A percentile compares a stretch with the other conserved stretches of the same genome.
phyloP scores from a whole-genome alignment of 2,113 vertebrate genomes.

The Ictalurus punctatus region DNA sequence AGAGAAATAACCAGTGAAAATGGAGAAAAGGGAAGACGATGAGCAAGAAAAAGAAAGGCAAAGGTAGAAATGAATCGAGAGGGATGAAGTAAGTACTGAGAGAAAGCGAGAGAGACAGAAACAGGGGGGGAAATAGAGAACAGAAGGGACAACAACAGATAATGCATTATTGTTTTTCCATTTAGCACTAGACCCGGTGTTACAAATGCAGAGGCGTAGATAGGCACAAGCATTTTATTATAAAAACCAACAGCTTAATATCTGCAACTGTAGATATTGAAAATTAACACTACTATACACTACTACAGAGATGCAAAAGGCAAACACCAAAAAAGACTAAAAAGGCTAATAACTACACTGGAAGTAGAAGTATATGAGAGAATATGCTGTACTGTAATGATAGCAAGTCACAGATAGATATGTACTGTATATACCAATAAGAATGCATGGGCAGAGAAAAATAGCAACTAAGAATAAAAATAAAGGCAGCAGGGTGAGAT shows the following conservation, averaged over 20 bases:
- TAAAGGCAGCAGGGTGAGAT: neutral
- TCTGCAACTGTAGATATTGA: neutral
- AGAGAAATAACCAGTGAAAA: neutral
- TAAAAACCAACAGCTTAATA: neutral
- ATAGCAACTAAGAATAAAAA: neutral
- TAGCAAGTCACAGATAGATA: neutral
- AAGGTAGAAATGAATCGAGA: neutral
- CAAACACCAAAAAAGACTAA: neutral
- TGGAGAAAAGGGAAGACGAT: neutral
- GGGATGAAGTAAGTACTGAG: neutral
- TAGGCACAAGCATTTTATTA: constrained; percentile 1
- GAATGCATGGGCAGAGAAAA: neutral
- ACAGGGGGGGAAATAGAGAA: neutral
- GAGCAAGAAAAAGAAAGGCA: neutral
- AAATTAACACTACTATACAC: neutral
- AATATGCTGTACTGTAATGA: neutral
- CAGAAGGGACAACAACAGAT: neutral
- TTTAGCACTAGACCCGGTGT: neutral
- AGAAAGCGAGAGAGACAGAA: neutral
- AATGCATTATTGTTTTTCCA: neutral
- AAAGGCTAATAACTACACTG: neutral
- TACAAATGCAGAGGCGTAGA: neutral
- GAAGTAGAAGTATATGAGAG: neutral
- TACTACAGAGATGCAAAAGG: neutral
- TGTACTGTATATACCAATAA: neutral